A percentile compares a stretch with the other conserved stretches of the same genome.
Conservation (phyloP, 2,797 vertebrate species). For the Pangasius sanitwongsei region DNA sequence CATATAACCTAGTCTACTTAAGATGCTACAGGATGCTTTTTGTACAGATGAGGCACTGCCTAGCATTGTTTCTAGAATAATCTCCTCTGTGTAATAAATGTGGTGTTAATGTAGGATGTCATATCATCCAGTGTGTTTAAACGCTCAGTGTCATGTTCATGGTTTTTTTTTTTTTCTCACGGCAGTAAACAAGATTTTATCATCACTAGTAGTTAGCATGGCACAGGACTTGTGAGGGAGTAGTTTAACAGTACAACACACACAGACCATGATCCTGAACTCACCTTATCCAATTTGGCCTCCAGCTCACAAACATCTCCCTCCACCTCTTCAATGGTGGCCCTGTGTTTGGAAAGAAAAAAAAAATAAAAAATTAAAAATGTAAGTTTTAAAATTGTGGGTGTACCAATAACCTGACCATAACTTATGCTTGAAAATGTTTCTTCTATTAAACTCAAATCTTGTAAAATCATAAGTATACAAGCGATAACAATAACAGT, state of each 20-base stretch:
- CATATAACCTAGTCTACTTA: background rate
- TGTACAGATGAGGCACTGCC: background rate
- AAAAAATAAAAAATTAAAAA: background rate
- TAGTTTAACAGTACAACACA: background rate
- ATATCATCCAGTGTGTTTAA: background rate
- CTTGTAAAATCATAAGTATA: background rate
- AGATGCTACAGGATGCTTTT: background rate
- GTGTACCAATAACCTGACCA: background rate
- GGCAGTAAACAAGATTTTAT: no score
- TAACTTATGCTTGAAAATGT: background rate
- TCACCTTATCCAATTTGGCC: slow-evolving; percentile 96
- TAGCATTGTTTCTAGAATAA: background rate
- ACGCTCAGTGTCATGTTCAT: background rate
- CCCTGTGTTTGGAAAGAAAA: slow-evolving; percentile 71
- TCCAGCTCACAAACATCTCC: slow-evolving; percentile 96
- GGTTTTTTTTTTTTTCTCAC: no score
- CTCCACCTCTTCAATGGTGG: slow-evolving; percentile 96
- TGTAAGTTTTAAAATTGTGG: background rate
- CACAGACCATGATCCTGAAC: background rate
- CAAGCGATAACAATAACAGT: background rate
- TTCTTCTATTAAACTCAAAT: background rate
- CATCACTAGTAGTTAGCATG: background rate
- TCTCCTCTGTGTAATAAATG: background rate
- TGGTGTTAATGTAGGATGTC: background rate
- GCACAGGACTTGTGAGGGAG: background rate